These are phyloP conservation scores for Sphyrna mokarran DNA, from an alignment of 2,113 vertebrate species.

Conservation along the genomic window DNA sequence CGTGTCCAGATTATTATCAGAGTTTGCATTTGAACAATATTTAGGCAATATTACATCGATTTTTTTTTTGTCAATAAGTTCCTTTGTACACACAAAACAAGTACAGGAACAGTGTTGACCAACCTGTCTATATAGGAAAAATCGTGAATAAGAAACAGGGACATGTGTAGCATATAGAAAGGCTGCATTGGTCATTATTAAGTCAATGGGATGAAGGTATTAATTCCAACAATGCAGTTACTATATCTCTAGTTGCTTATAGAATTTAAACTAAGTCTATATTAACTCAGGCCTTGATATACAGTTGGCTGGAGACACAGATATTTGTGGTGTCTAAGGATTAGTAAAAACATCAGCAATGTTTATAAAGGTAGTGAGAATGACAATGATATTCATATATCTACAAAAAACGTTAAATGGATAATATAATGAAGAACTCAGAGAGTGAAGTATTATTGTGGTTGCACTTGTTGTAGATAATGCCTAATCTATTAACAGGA, in stretches of 20 bases:
- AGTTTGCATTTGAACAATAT: neutral
- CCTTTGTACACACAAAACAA: neutral
- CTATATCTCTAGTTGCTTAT: neutral
- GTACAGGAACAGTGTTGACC: neutral
- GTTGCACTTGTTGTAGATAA: neutral
- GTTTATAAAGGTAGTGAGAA: neutral
- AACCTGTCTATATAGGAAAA: neutral
- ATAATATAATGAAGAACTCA: neutral
- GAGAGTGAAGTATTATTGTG: neutral
- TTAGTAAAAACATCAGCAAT: neutral
- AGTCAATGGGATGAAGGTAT: neutral
- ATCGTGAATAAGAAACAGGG: neutral
- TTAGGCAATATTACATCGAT: neutral
- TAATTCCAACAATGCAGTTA: neutral
- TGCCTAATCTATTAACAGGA: neutral
- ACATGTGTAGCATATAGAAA: neutral
- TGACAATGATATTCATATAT: neutral
- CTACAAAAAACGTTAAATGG: neutral
- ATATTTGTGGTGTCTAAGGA: neutral
- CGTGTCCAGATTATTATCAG: neutral
- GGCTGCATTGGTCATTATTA: neutral
- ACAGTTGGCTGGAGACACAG: neutral
- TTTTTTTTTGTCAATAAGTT: neutral
- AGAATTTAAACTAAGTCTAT: neutral
- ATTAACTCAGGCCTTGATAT: neutral